Evolutionary conservation across 1,140 invertebrate species (phyloP).

Genomic region (Brevipalpus yothersi): DNA sequence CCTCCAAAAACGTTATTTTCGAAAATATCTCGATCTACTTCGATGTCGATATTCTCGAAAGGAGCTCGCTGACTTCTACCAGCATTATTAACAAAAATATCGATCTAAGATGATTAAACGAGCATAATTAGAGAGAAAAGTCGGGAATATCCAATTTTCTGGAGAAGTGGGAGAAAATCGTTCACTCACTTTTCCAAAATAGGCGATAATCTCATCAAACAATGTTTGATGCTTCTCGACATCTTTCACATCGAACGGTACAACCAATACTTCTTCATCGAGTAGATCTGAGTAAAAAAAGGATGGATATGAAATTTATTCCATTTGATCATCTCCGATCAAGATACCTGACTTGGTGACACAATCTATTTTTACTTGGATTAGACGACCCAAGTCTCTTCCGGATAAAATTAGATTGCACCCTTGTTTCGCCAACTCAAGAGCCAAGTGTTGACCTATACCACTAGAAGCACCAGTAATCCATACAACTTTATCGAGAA

Average conservation of each 20-base stretch:
- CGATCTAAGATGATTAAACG: constrained; percentile 25
- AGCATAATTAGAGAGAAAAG: not conserved
- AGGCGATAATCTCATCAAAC: constrained; percentile 34
- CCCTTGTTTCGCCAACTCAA: constrained; percentile 38
- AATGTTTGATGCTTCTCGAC: constrained; percentile 31
- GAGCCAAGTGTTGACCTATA: constrained; percentile 38
- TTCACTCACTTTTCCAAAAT: constrained; percentile 31
- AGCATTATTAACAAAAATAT: constrained; percentile 56
- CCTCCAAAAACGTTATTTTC: constrained; percentile 54
- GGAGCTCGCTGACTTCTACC: constrained; percentile 47
- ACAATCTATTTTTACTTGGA: constrained; percentile 42
- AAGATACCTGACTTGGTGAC: not conserved
- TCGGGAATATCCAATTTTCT: not conserved
- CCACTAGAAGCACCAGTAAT: constrained; percentile 58
- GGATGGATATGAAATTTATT: not conserved
- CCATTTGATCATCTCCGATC: not conserved
- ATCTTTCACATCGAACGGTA: constrained; percentile 19
- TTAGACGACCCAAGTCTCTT: constrained; percentile 35
- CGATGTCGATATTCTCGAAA: constrained; percentile 41
- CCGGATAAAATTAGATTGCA: constrained; percentile 50
- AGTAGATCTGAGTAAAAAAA: not conserved
- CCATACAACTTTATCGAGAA: constrained; percentile 43
- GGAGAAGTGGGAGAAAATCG: too few relatives aligned
- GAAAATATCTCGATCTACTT: constrained; percentile 50
- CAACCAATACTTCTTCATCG: not conserved